phyloP scores from a whole-genome alignment of 2,113 vertebrate genomes.

The Lamprotornis superbus region DNA sequence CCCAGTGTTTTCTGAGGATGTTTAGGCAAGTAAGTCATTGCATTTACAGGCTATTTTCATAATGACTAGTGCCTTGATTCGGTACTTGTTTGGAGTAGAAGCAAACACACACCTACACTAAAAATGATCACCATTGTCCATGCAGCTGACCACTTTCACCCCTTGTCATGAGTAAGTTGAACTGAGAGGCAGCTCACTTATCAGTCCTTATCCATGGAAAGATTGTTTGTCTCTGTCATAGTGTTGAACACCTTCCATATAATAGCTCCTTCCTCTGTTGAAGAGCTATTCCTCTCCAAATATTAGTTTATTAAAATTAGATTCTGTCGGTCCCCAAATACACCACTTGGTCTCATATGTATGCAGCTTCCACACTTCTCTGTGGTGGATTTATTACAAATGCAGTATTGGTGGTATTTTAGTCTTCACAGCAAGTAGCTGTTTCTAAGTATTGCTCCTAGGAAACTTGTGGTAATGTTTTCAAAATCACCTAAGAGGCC shows the following conservation, averaged over 20 bases:
- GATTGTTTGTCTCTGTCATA: background rate
- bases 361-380: background rate
- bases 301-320: constrained; percentile 5
- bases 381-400: background rate
- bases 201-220: background rate
- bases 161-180: background rate
- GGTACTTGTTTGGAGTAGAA: background rate
- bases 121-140: background rate
- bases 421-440: background rate
- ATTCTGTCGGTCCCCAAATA: background rate
- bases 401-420: background rate
- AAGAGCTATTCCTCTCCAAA: background rate
- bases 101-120: background rate
- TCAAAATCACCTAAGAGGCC: background rate
- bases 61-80: background rate
- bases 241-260: background rate
- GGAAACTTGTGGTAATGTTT: background rate
- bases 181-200: background rate
- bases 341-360: background rate
- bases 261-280: background rate
- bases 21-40: background rate
- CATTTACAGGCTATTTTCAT: background rate
- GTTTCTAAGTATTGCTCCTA: background rate
- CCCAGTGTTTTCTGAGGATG: background rate
- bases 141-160: background rate